These are phyloP conservation scores for Dipodomys merriami DNA, from an alignment of 2,113 vertebrate species.

Conservation along the genomic window DNA sequence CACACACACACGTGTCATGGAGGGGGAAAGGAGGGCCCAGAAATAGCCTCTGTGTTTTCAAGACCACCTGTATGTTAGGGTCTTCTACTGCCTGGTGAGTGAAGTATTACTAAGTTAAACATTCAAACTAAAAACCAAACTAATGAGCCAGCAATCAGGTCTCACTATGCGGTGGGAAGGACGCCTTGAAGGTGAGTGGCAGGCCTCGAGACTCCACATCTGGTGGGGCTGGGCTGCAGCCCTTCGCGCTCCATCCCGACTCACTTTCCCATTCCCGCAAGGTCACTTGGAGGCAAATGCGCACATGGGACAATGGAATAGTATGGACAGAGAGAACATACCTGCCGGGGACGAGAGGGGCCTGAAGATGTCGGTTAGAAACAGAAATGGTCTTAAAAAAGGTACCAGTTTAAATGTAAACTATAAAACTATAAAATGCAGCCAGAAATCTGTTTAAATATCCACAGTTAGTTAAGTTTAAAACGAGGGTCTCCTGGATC, in stretches of 20 bases:
- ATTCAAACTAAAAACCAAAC: conserved; percentile 44
- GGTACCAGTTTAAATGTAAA: conserved; percentile 90
- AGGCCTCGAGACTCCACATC: rapidly evolving
- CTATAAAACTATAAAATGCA: conserved; percentile 88
- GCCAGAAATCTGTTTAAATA: conserved; percentile 86
- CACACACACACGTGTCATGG: too few relatives aligned
- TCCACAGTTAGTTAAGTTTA: conserved; percentile 84
- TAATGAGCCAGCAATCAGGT: neutral
- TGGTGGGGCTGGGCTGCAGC: neutral
- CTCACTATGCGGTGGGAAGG: neutral
- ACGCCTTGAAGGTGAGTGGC: neutral
- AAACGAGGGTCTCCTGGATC: conserved; percentile 83
- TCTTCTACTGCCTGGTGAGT: conserved; percentile 14
- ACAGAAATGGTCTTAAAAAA: conserved; percentile 85
- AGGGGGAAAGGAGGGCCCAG: neutral
- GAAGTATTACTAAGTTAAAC: conserved; percentile 27
- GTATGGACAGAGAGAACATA: neutral
- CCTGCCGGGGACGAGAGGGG: conserved; percentile 13
- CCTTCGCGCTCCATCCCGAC: neutral
- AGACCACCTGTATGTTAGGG: conserved; percentile 34
- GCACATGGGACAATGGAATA: neutral
- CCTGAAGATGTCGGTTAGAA: conserved; percentile 84
- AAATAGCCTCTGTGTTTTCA: neutral
- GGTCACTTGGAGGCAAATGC: neutral
- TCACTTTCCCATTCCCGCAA: neutral